Conservation (phyloP, 2,888 invertebrate genomes). For the Empis stercorea region DNA sequence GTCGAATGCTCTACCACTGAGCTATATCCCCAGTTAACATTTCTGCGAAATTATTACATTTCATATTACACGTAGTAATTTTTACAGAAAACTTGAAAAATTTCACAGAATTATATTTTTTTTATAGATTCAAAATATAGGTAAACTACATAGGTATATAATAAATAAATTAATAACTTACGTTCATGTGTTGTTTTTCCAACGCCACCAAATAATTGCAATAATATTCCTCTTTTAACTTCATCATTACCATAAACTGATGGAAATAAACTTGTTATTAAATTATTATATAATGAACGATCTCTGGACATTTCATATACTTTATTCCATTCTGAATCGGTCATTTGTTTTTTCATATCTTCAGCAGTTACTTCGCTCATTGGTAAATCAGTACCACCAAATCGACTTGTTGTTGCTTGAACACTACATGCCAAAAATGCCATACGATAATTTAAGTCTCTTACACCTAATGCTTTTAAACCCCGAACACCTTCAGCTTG, state of each 20-base stretch:
- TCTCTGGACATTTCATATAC: conserved; percentile 96
- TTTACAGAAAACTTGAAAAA: too few species aligned
- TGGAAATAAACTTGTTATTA: conserved; percentile 86
- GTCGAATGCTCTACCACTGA: conserved; percentile 24
- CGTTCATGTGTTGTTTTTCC: conserved; percentile 84
- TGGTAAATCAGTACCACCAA: conserved; percentile 72
- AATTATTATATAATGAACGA: conserved; percentile 74
- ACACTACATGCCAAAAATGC: conserved; percentile 92
- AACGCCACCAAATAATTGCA: conserved; percentile 97
- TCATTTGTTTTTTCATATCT: conserved; percentile 87
- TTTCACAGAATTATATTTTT: too few species aligned
- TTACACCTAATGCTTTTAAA: conserved; percentile 63
- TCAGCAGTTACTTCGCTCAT: conserved; percentile 85
- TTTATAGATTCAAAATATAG: too few species aligned
- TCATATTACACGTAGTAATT: background rate
- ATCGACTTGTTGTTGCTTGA: conserved; percentile 71
- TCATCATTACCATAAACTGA: conserved; percentile 95
- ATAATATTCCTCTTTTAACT: conserved; percentile 78
- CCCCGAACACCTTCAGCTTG: conserved; percentile 80
- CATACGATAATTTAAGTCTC: conserved; percentile 71
- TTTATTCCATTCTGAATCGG: conserved; percentile 85
- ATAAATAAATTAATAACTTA: conserved; percentile 18
- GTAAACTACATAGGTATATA: too few species aligned
- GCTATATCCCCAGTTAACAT: conserved; percentile 17
- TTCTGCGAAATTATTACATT: too few species aligned